Conservation (phyloP, 2,113 vertebrate genomes). For the Vireo altiloquus region DNA sequence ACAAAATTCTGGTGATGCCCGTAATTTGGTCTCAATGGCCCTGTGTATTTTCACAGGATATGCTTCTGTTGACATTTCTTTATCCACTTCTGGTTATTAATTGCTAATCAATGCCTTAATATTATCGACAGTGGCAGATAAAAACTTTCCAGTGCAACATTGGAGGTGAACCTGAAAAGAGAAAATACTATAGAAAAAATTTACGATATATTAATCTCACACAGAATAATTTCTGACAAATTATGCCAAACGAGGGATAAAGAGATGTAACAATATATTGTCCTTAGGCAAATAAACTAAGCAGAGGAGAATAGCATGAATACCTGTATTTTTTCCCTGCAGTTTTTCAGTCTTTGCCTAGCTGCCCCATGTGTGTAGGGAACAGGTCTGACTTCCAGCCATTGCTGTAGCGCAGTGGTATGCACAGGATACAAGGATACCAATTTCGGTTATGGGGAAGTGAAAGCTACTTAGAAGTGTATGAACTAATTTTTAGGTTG, state of each 20-base stretch:
- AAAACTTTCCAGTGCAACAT: not conserved
- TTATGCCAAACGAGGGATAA: not conserved
- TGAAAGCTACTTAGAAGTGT: not conserved
- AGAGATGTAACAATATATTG: not conserved
- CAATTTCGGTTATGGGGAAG: not conserved
- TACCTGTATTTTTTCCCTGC: not conserved
- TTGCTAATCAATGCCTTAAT: not conserved
- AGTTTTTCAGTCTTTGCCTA: not conserved
- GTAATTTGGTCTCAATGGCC: not conserved
- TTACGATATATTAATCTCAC: not conserved
- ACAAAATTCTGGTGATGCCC: not conserved
- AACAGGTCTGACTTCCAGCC: not conserved
- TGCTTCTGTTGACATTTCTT: not conserved
- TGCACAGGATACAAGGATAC: not conserved
- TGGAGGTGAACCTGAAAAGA: not conserved
- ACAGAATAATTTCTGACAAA: not conserved
- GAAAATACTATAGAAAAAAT: not conserved
- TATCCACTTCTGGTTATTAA: not conserved
- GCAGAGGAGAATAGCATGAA: not conserved
- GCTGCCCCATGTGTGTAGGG: not conserved
- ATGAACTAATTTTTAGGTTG: not conserved
- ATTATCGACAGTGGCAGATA: not conserved
- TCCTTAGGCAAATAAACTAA: not conserved
- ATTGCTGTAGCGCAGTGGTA: not conserved
- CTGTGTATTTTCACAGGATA: fast-evolving